phyloP scores from a whole-genome alignment of 2,797 vertebrate species.

The Heterohyrax brucei region DNA sequence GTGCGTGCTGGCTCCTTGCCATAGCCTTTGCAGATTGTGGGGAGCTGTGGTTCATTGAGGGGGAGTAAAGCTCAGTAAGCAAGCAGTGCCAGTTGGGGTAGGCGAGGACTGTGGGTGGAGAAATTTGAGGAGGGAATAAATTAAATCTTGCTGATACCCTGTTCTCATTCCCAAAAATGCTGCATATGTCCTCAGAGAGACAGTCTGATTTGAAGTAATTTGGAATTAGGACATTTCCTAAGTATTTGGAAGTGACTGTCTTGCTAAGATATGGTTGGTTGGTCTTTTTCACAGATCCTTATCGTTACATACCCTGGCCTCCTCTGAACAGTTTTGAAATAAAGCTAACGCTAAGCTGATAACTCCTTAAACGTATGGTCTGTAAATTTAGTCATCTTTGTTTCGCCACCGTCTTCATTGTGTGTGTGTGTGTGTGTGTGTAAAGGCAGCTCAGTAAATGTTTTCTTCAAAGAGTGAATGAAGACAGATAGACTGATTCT shows the following conservation, averaged over 20 bases:
- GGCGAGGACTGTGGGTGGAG: slow-evolving; percentile 74
- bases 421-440: neutral
- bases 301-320: neutral
- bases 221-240: slow-evolving; percentile 75
- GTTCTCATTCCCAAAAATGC: slow-evolving; percentile 80
- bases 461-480: slow-evolving; percentile 58
- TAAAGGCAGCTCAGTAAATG: neutral
- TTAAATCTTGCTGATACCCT: slow-evolving; percentile 83
- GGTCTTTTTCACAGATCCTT: slow-evolving; percentile 57
- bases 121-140: slow-evolving; percentile 84
- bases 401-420: neutral
- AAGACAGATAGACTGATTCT: slow-evolving; percentile 17
- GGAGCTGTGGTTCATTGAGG: slow-evolving; percentile 50
- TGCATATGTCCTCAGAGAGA: slow-evolving; percentile 81
- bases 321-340: neutral
- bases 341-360: neutral
- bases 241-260: slow-evolving; percentile 74
- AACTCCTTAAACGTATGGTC: neutral
- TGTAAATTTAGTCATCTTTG: slow-evolving; percentile 24
- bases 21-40: slow-evolving; percentile 31
- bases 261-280: slow-evolving; percentile 48
- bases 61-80: slow-evolving; percentile 81
- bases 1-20: slow-evolving; percentile 70
- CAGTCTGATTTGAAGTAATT: slow-evolving; percentile 77
- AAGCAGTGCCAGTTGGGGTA: slow-evolving; percentile 57